Evolutionary conservation across 30 jellyfish, hydroid and myxozoan genomes (phyloP).

Genomic region (Mastigias papua): DNA sequence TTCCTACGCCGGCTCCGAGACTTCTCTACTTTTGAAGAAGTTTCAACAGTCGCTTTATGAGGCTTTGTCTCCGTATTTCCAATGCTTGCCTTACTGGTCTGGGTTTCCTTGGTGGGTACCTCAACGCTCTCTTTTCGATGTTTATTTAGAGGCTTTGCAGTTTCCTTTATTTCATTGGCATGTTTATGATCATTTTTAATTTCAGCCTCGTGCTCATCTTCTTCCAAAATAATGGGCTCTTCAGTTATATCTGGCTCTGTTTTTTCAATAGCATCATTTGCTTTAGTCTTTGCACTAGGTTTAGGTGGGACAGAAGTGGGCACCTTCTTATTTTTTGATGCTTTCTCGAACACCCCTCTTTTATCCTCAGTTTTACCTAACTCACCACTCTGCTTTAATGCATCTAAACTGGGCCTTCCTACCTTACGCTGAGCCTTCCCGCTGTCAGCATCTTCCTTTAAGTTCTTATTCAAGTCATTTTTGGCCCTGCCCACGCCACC

Average conservation of each 20-base stretch:
- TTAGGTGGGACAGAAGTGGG: constrained; percentile 79
- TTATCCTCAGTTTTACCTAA: constrained; percentile 61
- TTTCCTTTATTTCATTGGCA: constrained; percentile 10
- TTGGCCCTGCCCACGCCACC: constrained; percentile 62
- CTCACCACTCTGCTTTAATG: constrained; percentile 76
- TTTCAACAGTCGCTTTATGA: neutral
- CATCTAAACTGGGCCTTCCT: constrained; percentile 68
- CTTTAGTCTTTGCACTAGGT: constrained; percentile 42
- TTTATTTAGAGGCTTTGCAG: constrained; percentile 16
- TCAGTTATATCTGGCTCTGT: constrained; percentile 27
- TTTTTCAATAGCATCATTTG: constrained; percentile 5
- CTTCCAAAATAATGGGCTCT: constrained; percentile 5
- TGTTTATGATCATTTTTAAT: constrained; percentile 2
- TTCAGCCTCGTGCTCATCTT: constrained; percentile 24
- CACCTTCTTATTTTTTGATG: constrained; percentile 10
- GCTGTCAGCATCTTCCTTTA: constrained; percentile 52
- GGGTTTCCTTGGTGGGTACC: neutral
- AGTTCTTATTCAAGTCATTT: constrained; percentile 42
- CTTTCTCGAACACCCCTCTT: constrained; percentile 47
- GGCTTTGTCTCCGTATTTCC: neutral
- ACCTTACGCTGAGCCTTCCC: constrained; percentile 44
- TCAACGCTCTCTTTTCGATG: constrained; percentile 4
- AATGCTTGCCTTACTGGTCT: neutral
- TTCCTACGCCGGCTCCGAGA: constrained; percentile 58
- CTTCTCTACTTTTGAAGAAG: constrained; percentile 22